Evolutionary conservation across 2,797 vertebrate genomes (phyloP).

Genomic region (Phataginus tetradactyla): DNA sequence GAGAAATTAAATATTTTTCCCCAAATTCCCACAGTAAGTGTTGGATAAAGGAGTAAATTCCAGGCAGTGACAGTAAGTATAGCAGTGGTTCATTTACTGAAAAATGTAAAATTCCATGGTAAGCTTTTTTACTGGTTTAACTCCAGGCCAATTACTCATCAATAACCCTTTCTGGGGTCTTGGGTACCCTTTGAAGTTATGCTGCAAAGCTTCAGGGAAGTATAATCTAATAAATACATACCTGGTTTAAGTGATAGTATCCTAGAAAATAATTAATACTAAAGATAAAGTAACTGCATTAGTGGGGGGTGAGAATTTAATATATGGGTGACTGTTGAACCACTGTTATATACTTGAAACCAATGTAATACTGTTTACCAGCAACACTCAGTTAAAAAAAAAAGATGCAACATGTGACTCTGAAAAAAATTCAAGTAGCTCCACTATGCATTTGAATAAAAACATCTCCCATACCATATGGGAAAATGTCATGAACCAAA

Average conservation of each 20-base stretch:
- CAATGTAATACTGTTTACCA: too few relatives aligned
- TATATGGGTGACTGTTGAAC: too few relatives aligned
- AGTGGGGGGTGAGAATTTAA: too few relatives aligned
- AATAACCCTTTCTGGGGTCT: background rate
- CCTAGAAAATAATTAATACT: background rate
- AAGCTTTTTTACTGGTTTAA: background rate
- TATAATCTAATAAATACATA: background rate
- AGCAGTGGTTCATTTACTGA: background rate
- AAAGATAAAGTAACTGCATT: background rate
- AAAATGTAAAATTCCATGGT: background rate
- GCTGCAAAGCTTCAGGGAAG: background rate
- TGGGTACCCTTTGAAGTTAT: background rate
- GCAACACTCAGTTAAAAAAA: too few relatives aligned
- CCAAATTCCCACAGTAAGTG: background rate
- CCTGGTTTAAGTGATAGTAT: background rate
- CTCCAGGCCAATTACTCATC: background rate
- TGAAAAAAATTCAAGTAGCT: background rate
- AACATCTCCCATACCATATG: background rate
- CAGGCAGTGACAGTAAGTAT: background rate
- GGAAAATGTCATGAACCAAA: background rate
- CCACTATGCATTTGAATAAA: background rate
- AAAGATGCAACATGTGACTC: background rate
- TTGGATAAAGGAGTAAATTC: background rate
- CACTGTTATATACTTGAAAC: too few relatives aligned
- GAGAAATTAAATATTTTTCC: background rate